phyloP scores from a whole-genome alignment of 2,113 vertebrate genomes.

The Pterocles orientalis region DNA sequence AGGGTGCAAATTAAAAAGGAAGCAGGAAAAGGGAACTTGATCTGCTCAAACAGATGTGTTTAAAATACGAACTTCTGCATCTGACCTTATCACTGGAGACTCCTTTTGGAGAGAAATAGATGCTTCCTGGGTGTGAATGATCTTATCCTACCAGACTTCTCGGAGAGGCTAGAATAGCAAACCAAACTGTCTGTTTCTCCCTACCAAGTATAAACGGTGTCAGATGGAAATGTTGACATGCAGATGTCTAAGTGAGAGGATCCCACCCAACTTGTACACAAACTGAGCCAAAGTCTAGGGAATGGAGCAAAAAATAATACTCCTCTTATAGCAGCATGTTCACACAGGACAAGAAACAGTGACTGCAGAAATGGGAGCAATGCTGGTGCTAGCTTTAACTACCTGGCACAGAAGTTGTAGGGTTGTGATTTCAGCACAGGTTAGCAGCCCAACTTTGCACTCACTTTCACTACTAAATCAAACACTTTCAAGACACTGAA shows the following conservation, averaged over 20 bases:
- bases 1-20: not conserved
- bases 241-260: not conserved
- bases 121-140: not conserved
- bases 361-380: not conserved
- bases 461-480: not conserved
- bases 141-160: not conserved
- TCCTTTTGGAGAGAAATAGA: not conserved
- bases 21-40: not conserved
- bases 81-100: not conserved
- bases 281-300: not conserved
- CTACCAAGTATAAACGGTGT: not conserved
- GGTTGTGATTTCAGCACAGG: not conserved
- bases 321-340: not conserved
- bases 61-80: not conserved
- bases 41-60: constrained; percentile 12
- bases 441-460: not conserved
- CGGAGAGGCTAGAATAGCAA: not conserved
- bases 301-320: not conserved
- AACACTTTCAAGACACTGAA: not conserved
- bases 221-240: not conserved
- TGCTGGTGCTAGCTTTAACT: not conserved
- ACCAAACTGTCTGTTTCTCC: not conserved
- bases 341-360: not conserved
- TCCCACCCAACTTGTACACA: not conserved
- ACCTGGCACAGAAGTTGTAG: not conserved